These are phyloP conservation scores for Pterocles orientalis DNA, from an alignment of 2,113 vertebrate species.

Conservation along the genomic window DNA sequence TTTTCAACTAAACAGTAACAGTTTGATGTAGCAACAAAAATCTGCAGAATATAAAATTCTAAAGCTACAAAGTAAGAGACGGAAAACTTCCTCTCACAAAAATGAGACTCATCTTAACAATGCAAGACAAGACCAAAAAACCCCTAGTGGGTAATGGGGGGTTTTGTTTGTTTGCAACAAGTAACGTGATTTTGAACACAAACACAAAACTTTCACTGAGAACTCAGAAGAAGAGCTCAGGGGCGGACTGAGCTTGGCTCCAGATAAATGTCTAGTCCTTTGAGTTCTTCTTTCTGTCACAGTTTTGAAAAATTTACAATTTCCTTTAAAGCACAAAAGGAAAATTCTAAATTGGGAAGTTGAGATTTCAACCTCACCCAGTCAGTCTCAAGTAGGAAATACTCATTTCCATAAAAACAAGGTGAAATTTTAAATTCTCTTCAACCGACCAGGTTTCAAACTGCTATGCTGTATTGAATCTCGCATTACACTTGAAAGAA, in stretches of 20 bases:
- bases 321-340: background rate
- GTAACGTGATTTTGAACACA: background rate
- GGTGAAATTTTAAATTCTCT: background rate
- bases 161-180: background rate
- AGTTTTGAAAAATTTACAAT: background rate
- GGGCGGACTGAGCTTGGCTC: background rate
- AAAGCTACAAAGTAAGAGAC: background rate
- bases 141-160: too few relatives aligned
- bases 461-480: background rate
- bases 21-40: background rate
- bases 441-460: background rate
- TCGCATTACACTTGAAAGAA: background rate
- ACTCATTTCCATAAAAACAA: background rate
- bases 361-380: background rate
- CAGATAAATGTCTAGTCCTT: background rate
- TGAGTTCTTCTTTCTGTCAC: background rate
- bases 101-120: background rate
- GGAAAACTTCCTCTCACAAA: background rate
- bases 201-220: background rate
- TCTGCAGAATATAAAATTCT: background rate
- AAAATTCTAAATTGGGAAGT: background rate
- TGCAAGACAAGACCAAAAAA: background rate
- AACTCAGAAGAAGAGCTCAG: background rate
- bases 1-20: background rate
- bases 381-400: background rate